Evolutionary conservation across 2,797 vertebrate species (phyloP), one percentile per base, ranked within the genome.

Genomic region (Muscicapa striata): DNA sequence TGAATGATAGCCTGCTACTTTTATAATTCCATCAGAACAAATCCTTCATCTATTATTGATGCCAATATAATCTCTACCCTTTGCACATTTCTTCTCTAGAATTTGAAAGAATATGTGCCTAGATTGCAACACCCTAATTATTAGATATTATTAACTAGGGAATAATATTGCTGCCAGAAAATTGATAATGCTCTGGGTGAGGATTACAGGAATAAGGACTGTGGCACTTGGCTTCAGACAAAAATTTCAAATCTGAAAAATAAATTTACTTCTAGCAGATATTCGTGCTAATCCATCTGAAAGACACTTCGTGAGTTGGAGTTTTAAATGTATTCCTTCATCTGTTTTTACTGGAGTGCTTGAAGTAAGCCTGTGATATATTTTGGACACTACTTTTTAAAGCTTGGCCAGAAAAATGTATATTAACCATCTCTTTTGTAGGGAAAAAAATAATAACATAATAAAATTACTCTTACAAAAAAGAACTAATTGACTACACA

Each of bases 161-260:
- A 43, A 32, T 14, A 19, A 24, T 27, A 57, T 27, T 54, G 34
- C 23, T 77, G 11, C 38, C n/a, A 45, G 38, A 74, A 64, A 41
- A 12, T 21, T 84, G 11, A 22, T 55, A 69, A 32, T 45, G 7
- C 5, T 58, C 21, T 81, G 11, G 34, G 9, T 74, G 23, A 87
- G 52, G n/a, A 64, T 34, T 34, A 49, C 4, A 72, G 49, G 64
- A 90, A 75, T 32, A 70, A 62, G 32, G 89, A 67, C 11, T n/a
- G 8, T 0, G 7, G 2, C 24, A 40, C 6, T 29, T 70, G 16
- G 6, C 7, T 80, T 70, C 2, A 2, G 15, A 40, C 29, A 41
- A 36, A 26, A 69, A 75, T 32, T 51, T 21, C 11, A 46, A 48
- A 67, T 36, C 11, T 38, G 58, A 57, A 74, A 88, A 90, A 40